A percentile compares a stretch with the other conserved stretches of the same genome.
phyloP scores from a whole-genome alignment of 23 tunicate species.

The Oikopleura albicans region DNA sequence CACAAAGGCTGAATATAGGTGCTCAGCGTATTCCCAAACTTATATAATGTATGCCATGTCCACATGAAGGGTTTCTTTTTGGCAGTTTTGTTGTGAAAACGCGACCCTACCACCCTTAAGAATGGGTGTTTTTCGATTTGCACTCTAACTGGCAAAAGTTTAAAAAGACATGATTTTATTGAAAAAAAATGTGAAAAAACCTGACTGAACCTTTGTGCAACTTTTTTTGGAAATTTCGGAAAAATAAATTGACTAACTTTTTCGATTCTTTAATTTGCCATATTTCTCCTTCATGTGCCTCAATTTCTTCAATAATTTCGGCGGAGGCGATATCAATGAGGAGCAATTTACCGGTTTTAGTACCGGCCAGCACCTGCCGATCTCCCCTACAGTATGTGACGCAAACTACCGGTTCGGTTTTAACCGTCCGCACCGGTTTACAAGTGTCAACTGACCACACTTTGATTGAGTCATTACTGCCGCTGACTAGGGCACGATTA shows the following conservation, averaged over 20 bases:
- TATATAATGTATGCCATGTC: too few relatives aligned
- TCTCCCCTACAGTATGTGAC: constrained; percentile 62
- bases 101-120: too few relatives aligned
- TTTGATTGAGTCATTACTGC: constrained; percentile 39
- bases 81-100: too few relatives aligned
- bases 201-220: too few relatives aligned
- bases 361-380: constrained; percentile 42
- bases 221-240: too few relatives aligned
- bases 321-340: constrained; percentile 66
- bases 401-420: constrained; percentile 26
- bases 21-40: too few relatives aligned
- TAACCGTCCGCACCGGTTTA: constrained; percentile 25
- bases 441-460: constrained; percentile 28
- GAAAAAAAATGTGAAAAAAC: too few relatives aligned
- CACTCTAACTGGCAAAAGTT: too few relatives aligned
- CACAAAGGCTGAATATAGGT: too few relatives aligned
- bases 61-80: too few relatives aligned
- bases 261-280: not conserved
- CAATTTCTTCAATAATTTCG: not conserved
- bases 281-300: not conserved
- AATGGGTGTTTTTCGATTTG: too few relatives aligned
- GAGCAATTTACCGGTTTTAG: constrained; percentile 40
- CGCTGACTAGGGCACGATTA: constrained; percentile 34
- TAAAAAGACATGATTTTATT: too few relatives aligned
- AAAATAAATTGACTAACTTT: not conserved